Base-by-base conservation (phyloP, 2,113 vertebrate genomes). In the Seriola rivoliana region DNA sequence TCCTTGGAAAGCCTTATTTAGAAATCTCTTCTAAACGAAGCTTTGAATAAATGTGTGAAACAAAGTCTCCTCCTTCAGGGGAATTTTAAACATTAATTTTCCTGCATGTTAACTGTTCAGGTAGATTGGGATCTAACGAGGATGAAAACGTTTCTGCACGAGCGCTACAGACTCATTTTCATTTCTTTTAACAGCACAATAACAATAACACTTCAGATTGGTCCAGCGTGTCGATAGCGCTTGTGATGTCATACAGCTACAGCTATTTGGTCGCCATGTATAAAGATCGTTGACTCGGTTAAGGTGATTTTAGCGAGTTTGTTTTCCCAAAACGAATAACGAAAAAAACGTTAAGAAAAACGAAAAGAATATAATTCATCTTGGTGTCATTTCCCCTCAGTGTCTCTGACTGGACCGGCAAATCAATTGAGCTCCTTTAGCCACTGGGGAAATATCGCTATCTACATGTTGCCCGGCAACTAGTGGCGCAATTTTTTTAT, bases 1-100 rank as follows among this genome's bases (percentile, higher is more conserved):
- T 83, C 59, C 63, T 60, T 67, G 57, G 62, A 80, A 71, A 80
- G 65, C 14, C 82, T 72, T 62, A 74, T 90, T 90, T 78, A 71
- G 74, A 79, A 76, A 81, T 86, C 65, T 64, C 67, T 70, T 77
- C 69, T 74, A 73, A 84, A 74, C 73, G 70, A 63, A 66, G 75
- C 71, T 48, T 14, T 69, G 81, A 84, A 82, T 75, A 54, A 64
- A 75, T 68, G 75, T 69, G 75, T 62, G 58, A 80, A 83, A 70
- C 64, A 64, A 57, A 80, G 85, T 66, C 42, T 54, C 6, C 63
- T 75, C 75, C 57, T 67, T 52, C 11, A 80, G 71, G 80, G 25
- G 32, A 8, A 57, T 55, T 79, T 90, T 48, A 75, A 66, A 17
- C 89, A 60, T 82, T 81, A 4, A 82, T 90, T 71, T 70, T n/a